These are phyloP conservation scores for Tupaia chinensis DNA, from an alignment of 2,113 vertebrate genomes.

Conservation along the genomic window DNA sequence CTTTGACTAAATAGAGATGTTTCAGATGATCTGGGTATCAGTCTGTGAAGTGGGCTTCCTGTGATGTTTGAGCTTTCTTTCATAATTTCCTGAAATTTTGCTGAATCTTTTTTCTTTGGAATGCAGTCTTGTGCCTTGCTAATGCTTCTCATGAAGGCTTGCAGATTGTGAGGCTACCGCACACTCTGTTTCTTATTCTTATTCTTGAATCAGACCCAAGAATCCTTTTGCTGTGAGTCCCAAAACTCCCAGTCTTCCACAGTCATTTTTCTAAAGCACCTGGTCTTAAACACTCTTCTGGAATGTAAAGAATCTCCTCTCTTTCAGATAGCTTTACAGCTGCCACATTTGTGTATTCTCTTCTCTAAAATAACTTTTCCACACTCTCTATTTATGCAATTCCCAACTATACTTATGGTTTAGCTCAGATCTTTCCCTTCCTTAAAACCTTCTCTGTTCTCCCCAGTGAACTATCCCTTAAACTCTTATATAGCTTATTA, in stretches of 20 bases:
- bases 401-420: background rate
- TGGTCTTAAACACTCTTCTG: background rate
- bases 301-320: background rate
- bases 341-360: background rate
- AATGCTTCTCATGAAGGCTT: too few relatives aligned
- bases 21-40: too few relatives aligned
- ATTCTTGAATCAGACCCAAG: too few relatives aligned
- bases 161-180: too few relatives aligned
- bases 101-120: too few relatives aligned
- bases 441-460: background rate
- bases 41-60: too few relatives aligned
- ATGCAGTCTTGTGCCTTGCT: too few relatives aligned
- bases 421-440: background rate
- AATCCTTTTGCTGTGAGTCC: too few relatives aligned
- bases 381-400: background rate
- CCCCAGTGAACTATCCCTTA: background rate
- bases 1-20: too few relatives aligned
- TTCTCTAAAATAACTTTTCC: background rate
- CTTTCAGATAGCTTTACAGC: background rate
- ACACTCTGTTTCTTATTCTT: too few relatives aligned
- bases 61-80: too few relatives aligned
- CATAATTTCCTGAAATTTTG: too few relatives aligned
- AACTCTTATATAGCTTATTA: background rate
- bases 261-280: background rate
- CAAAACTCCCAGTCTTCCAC: background rate